Percentiles rank a stretch among this genome's conserved stretches.
These are phyloP conservation scores for Microcaecilia unicolor DNA, from an alignment of 2,797 vertebrate genomes.

Conservation along the genomic window DNA sequence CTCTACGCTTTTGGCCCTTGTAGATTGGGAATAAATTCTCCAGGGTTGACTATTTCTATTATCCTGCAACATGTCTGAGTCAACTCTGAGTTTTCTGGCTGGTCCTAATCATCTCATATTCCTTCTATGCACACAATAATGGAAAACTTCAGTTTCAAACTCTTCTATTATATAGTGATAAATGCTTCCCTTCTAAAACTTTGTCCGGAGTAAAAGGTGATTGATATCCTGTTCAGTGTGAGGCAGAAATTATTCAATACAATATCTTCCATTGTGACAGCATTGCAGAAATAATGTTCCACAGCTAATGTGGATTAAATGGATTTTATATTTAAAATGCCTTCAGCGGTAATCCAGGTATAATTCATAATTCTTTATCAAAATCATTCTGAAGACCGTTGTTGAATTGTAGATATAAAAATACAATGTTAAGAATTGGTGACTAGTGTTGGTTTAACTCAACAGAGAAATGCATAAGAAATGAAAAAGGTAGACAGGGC, in stretches of 20 bases:
- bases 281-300: constrained; percentile 35
- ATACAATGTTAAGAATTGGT: too few species aligned
- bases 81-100: constrained; percentile 18
- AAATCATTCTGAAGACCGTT: background rate
- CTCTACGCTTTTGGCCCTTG: accelerated
- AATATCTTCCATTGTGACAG: constrained; percentile 30
- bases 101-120: constrained; percentile 21
- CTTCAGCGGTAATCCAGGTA: constrained; percentile 7
- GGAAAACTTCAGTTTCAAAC: constrained; percentile 32
- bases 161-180: constrained; percentile 40
- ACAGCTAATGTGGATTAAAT: constrained; percentile 14
- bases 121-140: constrained; percentile 15
- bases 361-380: constrained; percentile 16
- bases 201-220: constrained; percentile 39
- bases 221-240: constrained; percentile 43
- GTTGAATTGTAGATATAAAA: constrained; percentile 9
- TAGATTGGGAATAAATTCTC: background rate
- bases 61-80: constrained; percentile 4
- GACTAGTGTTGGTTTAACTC: too few species aligned
- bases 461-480: too few species aligned
- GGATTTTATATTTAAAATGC: constrained; percentile 26
- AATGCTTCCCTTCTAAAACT: constrained; percentile 39
- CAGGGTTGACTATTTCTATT: background rate
- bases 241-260: constrained; percentile 29
- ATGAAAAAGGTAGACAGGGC: too few species aligned